Evolutionary conservation across 1,140 invertebrate species (phyloP).

Genomic region (Himalopsyche phryganea): DNA sequence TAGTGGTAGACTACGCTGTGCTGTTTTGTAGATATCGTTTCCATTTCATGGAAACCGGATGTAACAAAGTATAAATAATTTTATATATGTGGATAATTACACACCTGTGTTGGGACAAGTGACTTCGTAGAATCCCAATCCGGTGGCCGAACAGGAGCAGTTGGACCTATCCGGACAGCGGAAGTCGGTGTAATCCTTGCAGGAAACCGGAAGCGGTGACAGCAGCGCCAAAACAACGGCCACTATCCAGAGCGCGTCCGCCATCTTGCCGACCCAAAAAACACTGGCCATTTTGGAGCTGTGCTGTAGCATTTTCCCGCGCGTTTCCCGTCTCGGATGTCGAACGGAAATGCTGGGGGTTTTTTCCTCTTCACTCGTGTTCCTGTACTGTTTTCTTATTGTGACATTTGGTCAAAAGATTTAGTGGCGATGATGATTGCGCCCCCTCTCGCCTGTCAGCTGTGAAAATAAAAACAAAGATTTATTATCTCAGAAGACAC

Average conservation of each 20-base stretch:
- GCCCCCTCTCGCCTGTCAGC: no score
- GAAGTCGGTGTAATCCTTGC: slow-evolving; percentile 12
- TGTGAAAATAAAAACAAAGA: no score
- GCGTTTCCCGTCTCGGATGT: background rate
- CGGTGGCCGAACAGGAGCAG: slow-evolving; percentile 20
- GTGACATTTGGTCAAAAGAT: no score
- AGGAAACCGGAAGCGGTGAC: slow-evolving; percentile 19
- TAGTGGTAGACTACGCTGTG: no score
- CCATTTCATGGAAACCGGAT: no score
- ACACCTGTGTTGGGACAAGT: slow-evolving; percentile 20
- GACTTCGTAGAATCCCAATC: slow-evolving; percentile 12
- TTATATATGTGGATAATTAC: no score
- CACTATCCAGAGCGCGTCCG: slow-evolving; percentile 7
- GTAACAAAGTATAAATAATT: no score
- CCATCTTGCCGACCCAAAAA: slow-evolving; percentile 13
- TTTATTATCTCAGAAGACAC: no score
- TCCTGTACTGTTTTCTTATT: background rate
- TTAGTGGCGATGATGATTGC: no score
- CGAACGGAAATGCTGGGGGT: background rate
- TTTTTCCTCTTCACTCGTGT: slow-evolving; percentile 1
- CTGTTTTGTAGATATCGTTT: no score
- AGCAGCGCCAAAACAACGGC: slow-evolving; percentile 9
- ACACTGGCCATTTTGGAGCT: slow-evolving; percentile 7
- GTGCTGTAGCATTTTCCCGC: background rate
- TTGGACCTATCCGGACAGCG: slow-evolving; percentile 23